phyloP scores from a whole-genome alignment of 2,113 vertebrate genomes.

The Festucalex cinctus region DNA sequence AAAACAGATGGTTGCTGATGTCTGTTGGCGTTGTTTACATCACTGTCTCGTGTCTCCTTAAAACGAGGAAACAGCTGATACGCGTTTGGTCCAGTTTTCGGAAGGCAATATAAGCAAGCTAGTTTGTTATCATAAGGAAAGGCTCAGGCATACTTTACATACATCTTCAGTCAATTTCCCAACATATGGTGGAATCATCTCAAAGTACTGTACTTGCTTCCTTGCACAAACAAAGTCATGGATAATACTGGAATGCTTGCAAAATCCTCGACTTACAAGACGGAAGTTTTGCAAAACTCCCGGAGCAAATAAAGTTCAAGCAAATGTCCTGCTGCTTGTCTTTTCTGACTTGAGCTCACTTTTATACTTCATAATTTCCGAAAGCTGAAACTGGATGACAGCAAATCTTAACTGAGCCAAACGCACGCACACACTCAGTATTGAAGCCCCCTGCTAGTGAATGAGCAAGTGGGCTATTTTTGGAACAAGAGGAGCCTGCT shows the following conservation, averaged over 20 bases:
- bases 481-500: slow-evolving; percentile 24
- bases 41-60: background rate
- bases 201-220: background rate
- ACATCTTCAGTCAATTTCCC: background rate
- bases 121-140: background rate
- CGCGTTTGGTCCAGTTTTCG: background rate
- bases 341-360: too few relatives aligned
- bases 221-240: background rate
- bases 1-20: slow-evolving; percentile 11
- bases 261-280: background rate
- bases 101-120: background rate
- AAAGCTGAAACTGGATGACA: background rate
- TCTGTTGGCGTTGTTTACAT: background rate
- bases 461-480: slow-evolving; percentile 50
- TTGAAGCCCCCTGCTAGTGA: slow-evolving; percentile 8
- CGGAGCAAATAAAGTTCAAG: background rate
- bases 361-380: background rate
- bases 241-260: background rate
- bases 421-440: slow-evolving; percentile 6
- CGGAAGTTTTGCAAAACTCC: background rate
- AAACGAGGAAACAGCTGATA: background rate
- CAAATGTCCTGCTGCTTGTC: background rate
- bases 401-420: background rate
- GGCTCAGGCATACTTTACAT: background rate
- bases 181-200: background rate